Conservation (phyloP, 2,797 vertebrate species). For the Pelodytes ibericus region DNA sequence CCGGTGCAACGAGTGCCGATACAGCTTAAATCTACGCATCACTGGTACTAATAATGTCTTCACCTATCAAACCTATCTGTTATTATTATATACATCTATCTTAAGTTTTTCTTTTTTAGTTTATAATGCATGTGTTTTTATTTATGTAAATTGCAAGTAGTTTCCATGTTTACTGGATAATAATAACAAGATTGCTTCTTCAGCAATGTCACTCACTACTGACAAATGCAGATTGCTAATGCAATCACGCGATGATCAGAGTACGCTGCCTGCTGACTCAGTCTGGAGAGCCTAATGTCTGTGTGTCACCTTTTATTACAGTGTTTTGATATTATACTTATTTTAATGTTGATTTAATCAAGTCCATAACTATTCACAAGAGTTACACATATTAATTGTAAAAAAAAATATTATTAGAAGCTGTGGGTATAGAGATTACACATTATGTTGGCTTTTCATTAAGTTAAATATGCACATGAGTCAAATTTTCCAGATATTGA, state of each 20-base stretch:
- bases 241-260: slow-evolving; percentile 14
- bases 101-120: no score
- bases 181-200: background rate
- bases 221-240: slow-evolving; percentile 26
- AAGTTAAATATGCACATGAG: no score
- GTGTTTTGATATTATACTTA: slow-evolving; percentile 29
- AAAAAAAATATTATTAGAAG: background rate
- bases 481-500: no score
- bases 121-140: no score
- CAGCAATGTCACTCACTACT: slow-evolving; percentile 3
- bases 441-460: no score
- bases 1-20: no score
- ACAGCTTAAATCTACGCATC: no score
- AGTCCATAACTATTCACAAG: background rate
- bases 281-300: slow-evolving; percentile 21
- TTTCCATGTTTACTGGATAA: background rate
- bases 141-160: background rate
- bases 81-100: no score
- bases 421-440: background rate
- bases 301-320: slow-evolving; percentile 25
- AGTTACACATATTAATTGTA: background rate
- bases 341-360: slow-evolving; percentile 40
- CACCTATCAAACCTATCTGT: no score
- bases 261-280: slow-evolving; percentile 9
- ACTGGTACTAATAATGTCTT: no score